phyloP scores from a whole-genome alignment of 2,113 vertebrate genomes.

The Chrysochloris asiatica region DNA sequence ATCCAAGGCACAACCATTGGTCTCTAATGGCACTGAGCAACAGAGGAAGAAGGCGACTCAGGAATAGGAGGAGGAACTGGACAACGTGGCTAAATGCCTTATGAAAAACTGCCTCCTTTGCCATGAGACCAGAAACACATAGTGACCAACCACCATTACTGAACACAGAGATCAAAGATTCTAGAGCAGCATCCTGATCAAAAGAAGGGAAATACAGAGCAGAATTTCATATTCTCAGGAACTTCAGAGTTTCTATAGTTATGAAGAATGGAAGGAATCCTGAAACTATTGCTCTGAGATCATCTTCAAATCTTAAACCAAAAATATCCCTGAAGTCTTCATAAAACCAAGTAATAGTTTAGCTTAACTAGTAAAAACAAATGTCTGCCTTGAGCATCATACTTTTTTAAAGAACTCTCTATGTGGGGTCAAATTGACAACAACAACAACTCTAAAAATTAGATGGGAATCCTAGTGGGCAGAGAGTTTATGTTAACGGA shows the following conservation, averaged over 20 bases:
- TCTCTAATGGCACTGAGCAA: not conserved
- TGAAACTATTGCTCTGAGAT: too few relatives aligned
- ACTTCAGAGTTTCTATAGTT: not conserved
- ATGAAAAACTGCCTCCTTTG: not conserved
- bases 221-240: not conserved
- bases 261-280: not conserved
- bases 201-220: not conserved
- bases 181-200: not conserved
- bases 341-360: too few relatives aligned
- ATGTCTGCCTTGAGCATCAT: too few relatives aligned
- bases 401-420: too few relatives aligned
- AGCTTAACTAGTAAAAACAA: too few relatives aligned
- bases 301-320: too few relatives aligned
- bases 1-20: not conserved
- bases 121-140: not conserved
- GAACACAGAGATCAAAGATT: not conserved
- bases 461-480: too few relatives aligned
- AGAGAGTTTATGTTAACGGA: too few relatives aligned
- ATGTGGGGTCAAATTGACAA: too few relatives aligned
- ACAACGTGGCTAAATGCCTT: not conserved
- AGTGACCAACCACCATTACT: not conserved
- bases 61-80: not conserved
- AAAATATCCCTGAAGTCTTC: too few relatives aligned
- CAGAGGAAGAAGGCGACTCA: not conserved
- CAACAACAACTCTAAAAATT: too few relatives aligned